Percentiles rank a stretch among this genome's conserved stretches.
phyloP scores from a whole-genome alignment of 2,797 vertebrate species.

The Silurus aristotelis region DNA sequence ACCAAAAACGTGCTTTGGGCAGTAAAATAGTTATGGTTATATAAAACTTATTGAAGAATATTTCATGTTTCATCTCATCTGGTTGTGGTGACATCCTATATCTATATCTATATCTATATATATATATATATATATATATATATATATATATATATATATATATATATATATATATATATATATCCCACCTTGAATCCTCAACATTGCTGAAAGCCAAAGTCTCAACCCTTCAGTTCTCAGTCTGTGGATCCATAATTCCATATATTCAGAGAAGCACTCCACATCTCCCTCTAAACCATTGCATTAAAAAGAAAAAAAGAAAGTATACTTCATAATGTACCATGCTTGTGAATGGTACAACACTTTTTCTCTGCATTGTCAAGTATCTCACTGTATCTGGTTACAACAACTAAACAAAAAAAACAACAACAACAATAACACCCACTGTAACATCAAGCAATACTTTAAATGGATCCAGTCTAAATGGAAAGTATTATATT shows the following conservation, averaged over 20 bases:
- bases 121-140: neutral
- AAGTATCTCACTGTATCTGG: neutral
- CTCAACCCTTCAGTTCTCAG: conserved; percentile 57
- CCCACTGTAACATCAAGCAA: neutral
- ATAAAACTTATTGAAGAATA: neutral
- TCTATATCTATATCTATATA: no score
- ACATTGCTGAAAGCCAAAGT: conserved; percentile 59
- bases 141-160: neutral
- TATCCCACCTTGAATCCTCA: conserved; percentile 67
- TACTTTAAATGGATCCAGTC: neutral
- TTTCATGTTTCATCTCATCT: neutral
- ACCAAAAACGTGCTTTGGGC: neutral
- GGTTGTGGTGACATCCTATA: neutral
- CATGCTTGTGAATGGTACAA: neutral
- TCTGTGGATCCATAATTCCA: conserved; percentile 66
- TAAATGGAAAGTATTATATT: neutral
- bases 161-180: neutral
- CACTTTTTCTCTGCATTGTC: neutral
- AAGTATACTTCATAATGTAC: neutral
- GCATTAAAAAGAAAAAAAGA: neutral
- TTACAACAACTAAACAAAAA: neutral
- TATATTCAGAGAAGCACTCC: conserved; percentile 69
- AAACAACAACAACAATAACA: neutral
- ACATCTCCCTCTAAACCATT: conserved; percentile 55
- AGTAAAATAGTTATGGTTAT: neutral